Conservation (phyloP, 2,797 vertebrate species). For the Pangasius djambal region DNA sequence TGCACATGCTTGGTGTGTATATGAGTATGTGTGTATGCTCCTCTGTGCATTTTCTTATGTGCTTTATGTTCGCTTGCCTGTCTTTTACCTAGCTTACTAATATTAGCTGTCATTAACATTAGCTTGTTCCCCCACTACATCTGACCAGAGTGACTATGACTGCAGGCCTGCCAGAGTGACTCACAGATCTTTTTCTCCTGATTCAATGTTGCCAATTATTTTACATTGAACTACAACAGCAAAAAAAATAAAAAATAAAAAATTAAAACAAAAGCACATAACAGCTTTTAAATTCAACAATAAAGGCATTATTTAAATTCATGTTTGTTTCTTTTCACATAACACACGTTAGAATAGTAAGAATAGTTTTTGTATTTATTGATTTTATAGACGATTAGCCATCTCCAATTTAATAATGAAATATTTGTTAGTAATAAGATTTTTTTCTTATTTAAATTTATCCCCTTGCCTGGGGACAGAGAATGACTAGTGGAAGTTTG, state of each 20-base stretch:
- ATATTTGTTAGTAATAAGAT: background rate
- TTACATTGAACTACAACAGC: background rate
- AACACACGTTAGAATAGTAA: background rate
- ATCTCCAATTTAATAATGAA: background rate
- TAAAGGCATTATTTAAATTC: background rate
- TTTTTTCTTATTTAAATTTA: background rate
- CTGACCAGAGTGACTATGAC: background rate
- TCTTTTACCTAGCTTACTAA: background rate
- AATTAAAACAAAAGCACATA: background rate
- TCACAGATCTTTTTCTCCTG: background rate
- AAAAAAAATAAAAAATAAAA: background rate
- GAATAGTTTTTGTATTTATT: background rate
- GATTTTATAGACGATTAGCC: background rate
- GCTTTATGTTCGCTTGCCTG: background rate
- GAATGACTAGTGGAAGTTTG: background rate
- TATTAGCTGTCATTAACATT: background rate
- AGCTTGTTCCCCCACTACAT: background rate
- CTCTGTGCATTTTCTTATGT: background rate
- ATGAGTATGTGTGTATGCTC: background rate
- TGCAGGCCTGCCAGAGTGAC: constrained; percentile 1
- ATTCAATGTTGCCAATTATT: background rate
- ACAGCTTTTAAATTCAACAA: background rate
- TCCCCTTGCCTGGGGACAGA: background rate
- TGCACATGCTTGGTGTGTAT: background rate
- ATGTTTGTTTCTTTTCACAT: background rate